Evolutionary conservation across 2,888 invertebrate species (phyloP).

Genomic region (Molorchus minor): DNA sequence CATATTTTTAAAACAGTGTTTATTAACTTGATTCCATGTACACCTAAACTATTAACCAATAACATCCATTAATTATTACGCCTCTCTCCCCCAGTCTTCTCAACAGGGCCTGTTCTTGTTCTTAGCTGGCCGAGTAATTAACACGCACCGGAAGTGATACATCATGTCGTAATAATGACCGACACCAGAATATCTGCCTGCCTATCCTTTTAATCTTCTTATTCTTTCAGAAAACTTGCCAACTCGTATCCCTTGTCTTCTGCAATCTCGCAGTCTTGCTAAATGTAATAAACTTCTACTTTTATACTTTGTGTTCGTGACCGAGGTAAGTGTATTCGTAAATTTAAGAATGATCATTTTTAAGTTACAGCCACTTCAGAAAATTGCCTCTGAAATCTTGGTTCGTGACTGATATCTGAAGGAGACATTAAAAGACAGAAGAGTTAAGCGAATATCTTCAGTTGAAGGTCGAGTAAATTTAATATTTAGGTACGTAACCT

Average conservation of each 20-base stretch:
- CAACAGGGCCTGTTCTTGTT: constrained; percentile 53
- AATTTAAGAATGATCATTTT: not conserved
- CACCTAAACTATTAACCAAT: too few species aligned
- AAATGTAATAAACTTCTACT: constrained; percentile 32
- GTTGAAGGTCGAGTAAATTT: too few species aligned
- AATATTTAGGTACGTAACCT: too few species aligned
- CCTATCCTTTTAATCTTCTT: constrained; percentile 44
- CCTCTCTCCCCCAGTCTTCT: constrained; percentile 9
- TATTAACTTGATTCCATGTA: too few species aligned
- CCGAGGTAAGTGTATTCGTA: constrained; percentile 10
- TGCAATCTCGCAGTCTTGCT: constrained; percentile 25
- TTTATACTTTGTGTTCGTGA: constrained; percentile 14
- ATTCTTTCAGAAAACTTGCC: constrained; percentile 39
- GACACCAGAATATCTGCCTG: constrained; percentile 58
- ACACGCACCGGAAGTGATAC: constrained; percentile 62
- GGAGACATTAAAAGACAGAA: too few species aligned
- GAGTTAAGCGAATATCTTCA: too few species aligned
- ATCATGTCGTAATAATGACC: constrained; percentile 63
- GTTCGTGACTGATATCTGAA: not conserved
- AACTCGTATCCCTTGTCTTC: constrained; percentile 38
- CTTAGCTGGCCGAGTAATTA: constrained; percentile 59
- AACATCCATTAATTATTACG: too few species aligned
- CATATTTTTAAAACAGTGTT: too few species aligned
- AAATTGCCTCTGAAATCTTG: not conserved
- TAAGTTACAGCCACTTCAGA: not conserved